Conservation (phyloP, 2,113 vertebrate species). For the Eulemur rufifrons region DNA sequence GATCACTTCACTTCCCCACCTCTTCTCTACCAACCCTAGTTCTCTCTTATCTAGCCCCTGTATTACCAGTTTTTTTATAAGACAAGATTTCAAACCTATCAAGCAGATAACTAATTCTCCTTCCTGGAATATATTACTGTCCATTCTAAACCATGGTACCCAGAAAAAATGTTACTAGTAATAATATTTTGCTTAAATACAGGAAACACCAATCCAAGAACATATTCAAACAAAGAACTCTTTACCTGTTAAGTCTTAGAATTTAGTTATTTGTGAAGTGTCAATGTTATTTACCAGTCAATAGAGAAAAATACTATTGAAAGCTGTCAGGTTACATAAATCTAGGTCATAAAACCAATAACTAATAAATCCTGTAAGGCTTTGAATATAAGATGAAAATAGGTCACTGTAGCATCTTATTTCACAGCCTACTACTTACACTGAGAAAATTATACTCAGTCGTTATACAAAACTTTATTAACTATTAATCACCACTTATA, state of each 20-base stretch:
- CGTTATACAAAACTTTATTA: slow-evolving; percentile 5
- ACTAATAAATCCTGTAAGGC: not conserved
- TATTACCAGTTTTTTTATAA: not conserved
- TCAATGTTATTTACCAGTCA: not conserved
- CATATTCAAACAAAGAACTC: not conserved
- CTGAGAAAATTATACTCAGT: not conserved
- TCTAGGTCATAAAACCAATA: slow-evolving; percentile 30
- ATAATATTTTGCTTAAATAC: not conserved
- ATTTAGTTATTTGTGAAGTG: not conserved
- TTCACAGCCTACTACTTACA: slow-evolving; percentile 13
- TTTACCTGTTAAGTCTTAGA: not conserved
- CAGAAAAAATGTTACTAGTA: slow-evolving; percentile 18
- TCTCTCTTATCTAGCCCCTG: not conserved
- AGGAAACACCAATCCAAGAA: not conserved
- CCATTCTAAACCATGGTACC: not conserved
- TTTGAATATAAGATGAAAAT: slow-evolving; percentile 55
- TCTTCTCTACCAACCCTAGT: not conserved
- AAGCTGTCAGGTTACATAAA: slow-evolving; percentile 6
- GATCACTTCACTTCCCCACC: not conserved
- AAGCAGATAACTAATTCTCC: not conserved
- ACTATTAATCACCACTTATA: slow-evolving; percentile 30
- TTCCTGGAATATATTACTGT: not conserved
- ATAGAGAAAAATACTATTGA: not conserved
- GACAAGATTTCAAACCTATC: slow-evolving; percentile 7
- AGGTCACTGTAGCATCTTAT: slow-evolving; percentile 22